A percentile compares a stretch with the other conserved stretches of the same genome.
Conservation (phyloP, 1,140 invertebrate genomes). For the Octopus sinensis region DNA sequence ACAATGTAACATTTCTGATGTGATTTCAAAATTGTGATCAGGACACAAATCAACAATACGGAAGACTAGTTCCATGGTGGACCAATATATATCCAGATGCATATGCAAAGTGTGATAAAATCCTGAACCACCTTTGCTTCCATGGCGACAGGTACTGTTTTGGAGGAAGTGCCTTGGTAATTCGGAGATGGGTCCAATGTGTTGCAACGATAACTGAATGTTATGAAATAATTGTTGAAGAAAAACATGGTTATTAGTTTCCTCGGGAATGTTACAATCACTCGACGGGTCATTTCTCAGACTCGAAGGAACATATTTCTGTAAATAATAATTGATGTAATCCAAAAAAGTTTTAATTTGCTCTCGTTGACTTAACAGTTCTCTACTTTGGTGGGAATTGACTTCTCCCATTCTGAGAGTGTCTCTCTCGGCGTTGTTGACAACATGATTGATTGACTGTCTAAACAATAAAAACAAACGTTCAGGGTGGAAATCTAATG, state of each 20-base stretch:
- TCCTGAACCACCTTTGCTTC: background rate
- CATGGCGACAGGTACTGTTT: background rate
- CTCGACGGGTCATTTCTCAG: too few relatives aligned
- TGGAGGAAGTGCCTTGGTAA: background rate
- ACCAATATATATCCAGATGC: slow-evolving; percentile 5
- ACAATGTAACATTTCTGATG: background rate
- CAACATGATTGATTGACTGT: background rate
- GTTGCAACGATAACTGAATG: background rate
- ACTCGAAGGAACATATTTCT: too few relatives aligned
- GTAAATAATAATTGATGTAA: background rate
- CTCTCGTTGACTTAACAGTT: background rate
- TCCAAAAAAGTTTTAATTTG: background rate
- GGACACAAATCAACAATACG: background rate
- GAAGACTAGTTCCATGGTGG: background rate
- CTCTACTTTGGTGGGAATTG: background rate
- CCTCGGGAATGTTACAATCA: too few relatives aligned
- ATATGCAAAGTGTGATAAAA: background rate
- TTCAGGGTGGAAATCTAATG: background rate
- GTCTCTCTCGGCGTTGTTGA: background rate
- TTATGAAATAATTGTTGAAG: background rate
- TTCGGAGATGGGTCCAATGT: background rate
- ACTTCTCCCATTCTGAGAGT: background rate
- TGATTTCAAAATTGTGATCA: background rate
- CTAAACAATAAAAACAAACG: background rate
- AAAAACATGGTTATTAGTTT: background rate